A percentile compares a stretch with the other conserved stretches of the same genome.
phyloP scores from a whole-genome alignment of 2,888 invertebrate species.

The Drosophila tripunctata region DNA sequence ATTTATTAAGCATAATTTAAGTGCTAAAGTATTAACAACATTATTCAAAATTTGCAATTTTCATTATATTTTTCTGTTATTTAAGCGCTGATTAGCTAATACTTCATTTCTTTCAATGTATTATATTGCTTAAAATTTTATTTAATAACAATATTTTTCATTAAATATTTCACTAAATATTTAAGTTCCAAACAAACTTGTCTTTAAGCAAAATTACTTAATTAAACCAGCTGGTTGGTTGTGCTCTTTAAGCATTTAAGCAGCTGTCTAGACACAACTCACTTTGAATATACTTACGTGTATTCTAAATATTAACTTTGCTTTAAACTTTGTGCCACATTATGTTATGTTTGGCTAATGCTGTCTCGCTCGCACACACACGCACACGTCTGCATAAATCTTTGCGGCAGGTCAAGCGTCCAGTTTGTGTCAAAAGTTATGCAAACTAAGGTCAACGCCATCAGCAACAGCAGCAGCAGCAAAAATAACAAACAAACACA shows the following conservation, averaged over 20 bases:
- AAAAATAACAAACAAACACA: conserved; percentile 15
- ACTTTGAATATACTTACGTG: neutral
- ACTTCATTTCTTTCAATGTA: no score
- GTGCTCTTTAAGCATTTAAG: neutral
- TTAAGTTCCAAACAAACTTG: no score
- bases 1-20: no score
- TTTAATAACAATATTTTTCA: no score
- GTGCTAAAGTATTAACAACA: no score
- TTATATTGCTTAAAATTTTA: no score
- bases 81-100: no score
- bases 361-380: neutral
- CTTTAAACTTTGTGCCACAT: conserved; percentile 7
- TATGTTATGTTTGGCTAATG: neutral
- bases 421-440: conserved; percentile 68
- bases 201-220: neutral
- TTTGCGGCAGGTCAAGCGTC: conserved; percentile 71
- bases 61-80: no score
- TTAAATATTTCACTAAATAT: neutral
- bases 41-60: no score
- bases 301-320: conserved; percentile 12
- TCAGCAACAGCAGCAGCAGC: conserved; percentile 22
- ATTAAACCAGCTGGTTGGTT: neutral
- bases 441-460: conserved; percentile 73
- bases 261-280: conserved; percentile 1
- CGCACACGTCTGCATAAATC: conserved; percentile 4